A percentile compares a stretch with the other conserved stretches of the same genome.
phyloP scores from a whole-genome alignment of 2,113 vertebrate species.

The Aegithalos caudatus region DNA sequence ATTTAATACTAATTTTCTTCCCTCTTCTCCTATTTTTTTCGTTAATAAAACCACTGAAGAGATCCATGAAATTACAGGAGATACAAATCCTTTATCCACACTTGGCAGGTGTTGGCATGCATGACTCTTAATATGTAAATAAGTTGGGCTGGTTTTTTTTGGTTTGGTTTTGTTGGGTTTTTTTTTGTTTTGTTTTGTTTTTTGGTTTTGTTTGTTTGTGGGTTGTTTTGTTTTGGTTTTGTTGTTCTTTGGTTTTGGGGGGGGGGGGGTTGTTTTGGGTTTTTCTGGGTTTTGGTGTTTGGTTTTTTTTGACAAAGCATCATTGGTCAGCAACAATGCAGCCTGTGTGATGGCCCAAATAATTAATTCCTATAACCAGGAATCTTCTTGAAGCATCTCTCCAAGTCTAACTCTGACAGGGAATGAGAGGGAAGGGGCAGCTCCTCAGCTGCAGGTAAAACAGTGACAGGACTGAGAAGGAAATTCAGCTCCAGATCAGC shows the following conservation, averaged over 20 bases:
- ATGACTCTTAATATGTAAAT: conserved; percentile 53
- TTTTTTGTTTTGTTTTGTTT: no score
- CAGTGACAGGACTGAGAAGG: not conserved
- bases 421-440: not conserved
- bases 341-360: not conserved
- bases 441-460: not conserved
- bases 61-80: conserved; percentile 62
- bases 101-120: conserved; percentile 67
- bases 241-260: no score
- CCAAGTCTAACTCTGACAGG: not conserved
- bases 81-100: conserved; percentile 70
- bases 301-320: conserved; percentile 3
- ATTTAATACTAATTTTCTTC: conserved; percentile 10
- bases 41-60: conserved; percentile 31
- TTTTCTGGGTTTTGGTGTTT: no score
- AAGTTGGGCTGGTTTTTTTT: conserved; percentile 7
- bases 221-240: no score
- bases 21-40: not conserved
- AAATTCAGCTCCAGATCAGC: not conserved
- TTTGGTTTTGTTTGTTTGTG: not conserved
- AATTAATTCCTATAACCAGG: conserved; percentile 29
- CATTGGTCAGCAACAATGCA: conserved; percentile 12
- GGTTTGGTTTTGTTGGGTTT: no score
- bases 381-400: conserved; percentile 21
- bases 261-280: no score